These are phyloP conservation scores for Tanytarsus gracilentus DNA, from an alignment of 2,888 invertebrate species.

Conservation along the genomic window DNA sequence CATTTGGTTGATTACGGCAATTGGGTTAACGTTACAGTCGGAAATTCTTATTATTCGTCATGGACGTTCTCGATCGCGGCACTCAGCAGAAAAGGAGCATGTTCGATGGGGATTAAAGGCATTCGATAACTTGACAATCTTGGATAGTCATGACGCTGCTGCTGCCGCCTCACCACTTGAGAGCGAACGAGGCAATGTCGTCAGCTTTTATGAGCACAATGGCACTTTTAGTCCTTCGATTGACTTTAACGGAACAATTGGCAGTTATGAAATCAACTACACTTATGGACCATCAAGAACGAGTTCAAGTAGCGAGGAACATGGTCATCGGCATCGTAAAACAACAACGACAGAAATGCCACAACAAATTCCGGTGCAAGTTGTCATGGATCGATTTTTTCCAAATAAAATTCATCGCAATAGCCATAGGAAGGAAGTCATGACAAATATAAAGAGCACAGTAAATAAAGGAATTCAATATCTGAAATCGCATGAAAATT, in stretches of 20 bases:
- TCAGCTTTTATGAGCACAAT: conserved; percentile 21
- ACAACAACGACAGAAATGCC: neutral
- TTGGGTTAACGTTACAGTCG: conserved; percentile 28
- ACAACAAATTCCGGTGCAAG: too few species aligned
- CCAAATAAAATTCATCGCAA: too few species aligned
- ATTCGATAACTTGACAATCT: conserved; percentile 34
- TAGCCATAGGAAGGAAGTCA: conserved; percentile 36
- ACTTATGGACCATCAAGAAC: conserved; percentile 3
- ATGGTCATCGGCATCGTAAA: neutral
- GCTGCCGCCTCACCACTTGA: too few species aligned
- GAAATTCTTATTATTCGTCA: conserved; percentile 49
- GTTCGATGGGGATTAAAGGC: conserved; percentile 35
- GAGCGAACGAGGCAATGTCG: too few species aligned
- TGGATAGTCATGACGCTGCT: conserved; percentile 31
- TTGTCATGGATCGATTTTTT: too few species aligned
- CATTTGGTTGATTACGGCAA: conserved; percentile 16
- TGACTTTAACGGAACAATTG: conserved; percentile 14
- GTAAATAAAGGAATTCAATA: conserved; percentile 35
- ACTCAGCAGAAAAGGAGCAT: conserved; percentile 37
- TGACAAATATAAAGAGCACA: conserved; percentile 41
- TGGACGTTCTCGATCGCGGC: conserved; percentile 49
- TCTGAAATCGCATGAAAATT: conserved; percentile 32
- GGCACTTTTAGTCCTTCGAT: conserved; percentile 9
- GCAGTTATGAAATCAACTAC: conserved; percentile 15
- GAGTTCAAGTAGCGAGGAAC: too few species aligned